These are phyloP conservation scores for Saccostrea echinata DNA, from an alignment of 1,140 invertebrate species.

Conservation along the genomic window DNA sequence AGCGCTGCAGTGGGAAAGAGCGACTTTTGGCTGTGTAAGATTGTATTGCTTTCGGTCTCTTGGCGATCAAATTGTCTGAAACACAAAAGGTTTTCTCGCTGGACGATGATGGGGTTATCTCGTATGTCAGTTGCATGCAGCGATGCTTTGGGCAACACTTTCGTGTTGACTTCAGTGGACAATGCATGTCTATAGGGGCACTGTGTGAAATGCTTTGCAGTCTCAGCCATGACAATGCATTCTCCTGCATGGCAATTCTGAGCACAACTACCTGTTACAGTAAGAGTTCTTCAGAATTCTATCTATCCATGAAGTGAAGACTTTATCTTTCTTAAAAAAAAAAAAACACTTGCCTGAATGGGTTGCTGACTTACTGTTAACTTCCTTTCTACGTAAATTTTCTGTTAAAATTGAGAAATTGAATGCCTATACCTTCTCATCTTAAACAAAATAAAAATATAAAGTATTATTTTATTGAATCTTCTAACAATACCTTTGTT, in stretches of 20 bases:
- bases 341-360: not conserved
- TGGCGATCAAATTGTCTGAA: slow-evolving; percentile 9
- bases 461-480: too few relatives aligned
- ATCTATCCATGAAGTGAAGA: not conserved
- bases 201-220: not conserved
- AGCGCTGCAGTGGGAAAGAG: not conserved
- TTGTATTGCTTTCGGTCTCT: not conserved
- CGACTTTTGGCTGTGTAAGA: not conserved
- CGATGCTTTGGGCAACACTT: slow-evolving; percentile 2
- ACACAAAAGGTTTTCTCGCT: not conserved
- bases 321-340: too few relatives aligned
- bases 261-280: not conserved
- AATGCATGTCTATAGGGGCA: not conserved
- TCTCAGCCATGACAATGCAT: not conserved
- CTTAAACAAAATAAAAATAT: too few relatives aligned
- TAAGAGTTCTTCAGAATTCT: not conserved
- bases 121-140: slow-evolving; percentile 30
- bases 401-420: not conserved
- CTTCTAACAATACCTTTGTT: too few relatives aligned
- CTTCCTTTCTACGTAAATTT: not conserved
- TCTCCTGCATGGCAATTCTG: not conserved
- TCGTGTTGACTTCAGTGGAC: slow-evolving; percentile 11
- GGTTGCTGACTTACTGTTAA: not conserved
- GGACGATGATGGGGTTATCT: slow-evolving; percentile 3
- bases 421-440: not conserved